Percentiles rank a stretch among this genome's conserved stretches.
phyloP scores from a whole-genome alignment of 2,113 vertebrate species.

The Callionymus lyra region DNA sequence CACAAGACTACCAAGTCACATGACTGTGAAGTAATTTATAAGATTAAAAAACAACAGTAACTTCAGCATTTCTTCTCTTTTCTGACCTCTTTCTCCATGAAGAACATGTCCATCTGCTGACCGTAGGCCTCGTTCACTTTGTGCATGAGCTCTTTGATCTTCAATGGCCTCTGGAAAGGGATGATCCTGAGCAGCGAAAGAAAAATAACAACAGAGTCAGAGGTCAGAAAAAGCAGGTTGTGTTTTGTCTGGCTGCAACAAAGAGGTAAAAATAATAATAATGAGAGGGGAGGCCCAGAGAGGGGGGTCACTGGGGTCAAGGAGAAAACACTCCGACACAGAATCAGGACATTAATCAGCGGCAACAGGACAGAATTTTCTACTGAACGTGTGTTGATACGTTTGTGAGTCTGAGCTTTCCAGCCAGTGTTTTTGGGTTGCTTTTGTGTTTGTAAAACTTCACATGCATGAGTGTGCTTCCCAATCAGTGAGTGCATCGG shows the following conservation, averaged over 20 bases:
- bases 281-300: no score
- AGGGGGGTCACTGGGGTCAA: slow-evolving; percentile 31
- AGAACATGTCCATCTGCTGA: slow-evolving; percentile 84
- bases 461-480: slow-evolving; percentile 43
- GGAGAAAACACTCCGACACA: slow-evolving; percentile 6
- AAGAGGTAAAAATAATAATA: slow-evolving; percentile 4
- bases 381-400: slow-evolving; percentile 15
- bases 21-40: no score
- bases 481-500: slow-evolving; percentile 53
- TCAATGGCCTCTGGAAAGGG: slow-evolving; percentile 80
- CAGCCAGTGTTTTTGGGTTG: slow-evolving; percentile 12
- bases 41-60: no score
- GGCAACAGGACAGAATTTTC: slow-evolving; percentile 29
- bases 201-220: background rate
- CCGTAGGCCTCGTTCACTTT: slow-evolving; percentile 86
- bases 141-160: slow-evolving; percentile 79
- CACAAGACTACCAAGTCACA: background rate
- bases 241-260: slow-evolving; percentile 11
- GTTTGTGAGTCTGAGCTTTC: slow-evolving; percentile 15
- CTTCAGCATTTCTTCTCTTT: no score
- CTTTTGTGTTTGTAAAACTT: slow-evolving; percentile 31
- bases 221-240: slow-evolving; percentile 15
- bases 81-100: slow-evolving; percentile 75
- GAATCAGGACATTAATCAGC: slow-evolving; percentile 23
- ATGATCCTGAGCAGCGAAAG: slow-evolving; percentile 70